These are phyloP conservation scores for Mantis religiosa DNA, from an alignment of 2,888 invertebrate species.

Conservation along the genomic window DNA sequence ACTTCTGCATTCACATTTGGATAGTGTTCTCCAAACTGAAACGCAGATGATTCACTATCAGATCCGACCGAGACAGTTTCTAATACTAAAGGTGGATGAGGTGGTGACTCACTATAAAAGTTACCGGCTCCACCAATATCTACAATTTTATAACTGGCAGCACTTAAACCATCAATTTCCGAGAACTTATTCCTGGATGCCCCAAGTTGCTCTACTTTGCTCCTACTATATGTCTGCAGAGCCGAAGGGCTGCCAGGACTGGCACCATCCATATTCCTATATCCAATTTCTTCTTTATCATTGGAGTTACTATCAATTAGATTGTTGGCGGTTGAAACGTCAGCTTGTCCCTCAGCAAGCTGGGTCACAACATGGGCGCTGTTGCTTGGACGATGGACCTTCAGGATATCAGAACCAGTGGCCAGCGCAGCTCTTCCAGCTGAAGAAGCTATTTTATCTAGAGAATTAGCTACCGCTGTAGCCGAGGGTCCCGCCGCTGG, in stretches of 20 bases:
- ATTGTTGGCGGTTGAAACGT: background rate
- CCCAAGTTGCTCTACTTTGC: background rate
- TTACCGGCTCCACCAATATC: background rate
- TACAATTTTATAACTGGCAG: background rate
- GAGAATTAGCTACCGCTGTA: background rate
- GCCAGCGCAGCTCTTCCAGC: background rate
- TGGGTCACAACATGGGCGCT: background rate
- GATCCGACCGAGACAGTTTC: background rate
- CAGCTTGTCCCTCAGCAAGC: background rate
- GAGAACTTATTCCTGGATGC: background rate
- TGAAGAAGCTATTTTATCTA: background rate
- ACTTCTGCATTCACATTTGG: background rate
- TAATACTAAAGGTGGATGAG: background rate
- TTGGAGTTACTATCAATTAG: background rate
- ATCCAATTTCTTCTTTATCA: background rate
- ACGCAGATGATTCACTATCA: background rate
- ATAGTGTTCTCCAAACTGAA: background rate
- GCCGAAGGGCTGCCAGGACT: background rate
- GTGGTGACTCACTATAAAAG: background rate
- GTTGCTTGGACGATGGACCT: background rate
- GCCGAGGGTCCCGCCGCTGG: background rate
- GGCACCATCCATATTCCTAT: background rate
- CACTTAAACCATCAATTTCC: background rate
- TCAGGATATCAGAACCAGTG: background rate
- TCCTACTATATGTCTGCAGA: background rate